Evolutionary conservation across 2,888 invertebrate species (phyloP).

Genomic region (Chrysolina americana): DNA sequence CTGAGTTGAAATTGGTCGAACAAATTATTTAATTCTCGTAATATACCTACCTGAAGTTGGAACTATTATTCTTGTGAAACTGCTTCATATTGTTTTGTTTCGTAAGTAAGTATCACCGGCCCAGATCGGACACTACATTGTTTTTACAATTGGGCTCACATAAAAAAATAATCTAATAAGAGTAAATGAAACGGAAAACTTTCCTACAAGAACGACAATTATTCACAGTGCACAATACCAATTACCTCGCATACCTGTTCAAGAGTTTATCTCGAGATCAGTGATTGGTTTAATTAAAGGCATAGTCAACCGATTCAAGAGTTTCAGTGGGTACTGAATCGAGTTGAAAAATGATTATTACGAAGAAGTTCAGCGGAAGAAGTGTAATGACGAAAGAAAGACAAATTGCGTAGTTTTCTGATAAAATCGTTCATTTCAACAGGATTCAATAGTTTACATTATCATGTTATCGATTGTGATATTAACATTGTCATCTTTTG

Average conservation of each 20-base stretch:
- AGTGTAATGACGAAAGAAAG: too few relatives aligned
- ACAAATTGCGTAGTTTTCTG: too few relatives aligned
- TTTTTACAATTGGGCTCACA: background rate
- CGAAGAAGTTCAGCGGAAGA: too few relatives aligned
- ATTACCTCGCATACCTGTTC: background rate
- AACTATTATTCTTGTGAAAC: background rate
- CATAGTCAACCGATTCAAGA: background rate
- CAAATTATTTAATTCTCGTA: too few relatives aligned
- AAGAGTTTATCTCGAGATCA: background rate
- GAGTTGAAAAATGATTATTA: too few relatives aligned
- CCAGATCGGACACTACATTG: background rate
- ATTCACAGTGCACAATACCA: background rate
- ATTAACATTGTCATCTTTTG: too few relatives aligned
- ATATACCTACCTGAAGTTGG: too few relatives aligned
- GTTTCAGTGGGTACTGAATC: too few relatives aligned
- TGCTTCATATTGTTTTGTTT: background rate
- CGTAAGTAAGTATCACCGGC: background rate
- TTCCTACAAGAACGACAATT: background rate
- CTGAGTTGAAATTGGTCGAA: too few relatives aligned
- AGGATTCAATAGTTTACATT: too few relatives aligned
- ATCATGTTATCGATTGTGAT: too few relatives aligned
- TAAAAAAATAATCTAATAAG: background rate
- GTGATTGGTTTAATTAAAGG: background rate
- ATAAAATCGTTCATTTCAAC: too few relatives aligned
- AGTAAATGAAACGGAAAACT: constrained; percentile 5